These are phyloP conservation scores for Taphrorychus bicolor DNA, from an alignment of 2,888 invertebrate genomes.

Conservation along the genomic window DNA sequence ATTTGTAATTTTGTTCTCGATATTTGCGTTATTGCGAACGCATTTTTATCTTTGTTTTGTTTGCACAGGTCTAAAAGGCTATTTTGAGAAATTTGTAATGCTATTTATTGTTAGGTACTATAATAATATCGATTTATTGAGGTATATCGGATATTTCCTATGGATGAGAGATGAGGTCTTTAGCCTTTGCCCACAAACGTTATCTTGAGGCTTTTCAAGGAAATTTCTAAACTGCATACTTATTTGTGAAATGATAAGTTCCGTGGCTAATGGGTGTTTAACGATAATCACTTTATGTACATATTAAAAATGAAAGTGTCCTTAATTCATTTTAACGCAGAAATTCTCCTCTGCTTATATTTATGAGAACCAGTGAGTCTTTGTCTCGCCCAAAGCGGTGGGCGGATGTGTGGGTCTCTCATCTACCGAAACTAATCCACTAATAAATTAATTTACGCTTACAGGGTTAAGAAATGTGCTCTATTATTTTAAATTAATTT, in stretches of 20 bases:
- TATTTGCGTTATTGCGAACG: neutral
- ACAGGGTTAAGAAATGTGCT: too few species aligned
- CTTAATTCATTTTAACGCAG: neutral
- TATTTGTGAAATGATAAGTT: too few species aligned
- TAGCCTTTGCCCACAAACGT: too few species aligned
- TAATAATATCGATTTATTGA: too few species aligned
- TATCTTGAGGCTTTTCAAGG: too few species aligned
- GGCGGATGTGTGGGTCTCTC: neutral
- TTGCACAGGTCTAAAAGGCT: neutral
- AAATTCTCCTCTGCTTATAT: neutral
- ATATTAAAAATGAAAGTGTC: constrained; percentile 3
- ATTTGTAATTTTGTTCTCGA: neutral
- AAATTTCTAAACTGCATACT: too few species aligned
- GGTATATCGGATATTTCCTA: too few species aligned
- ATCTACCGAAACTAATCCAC: constrained; percentile 1
- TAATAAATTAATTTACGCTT: neutral
- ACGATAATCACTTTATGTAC: neutral
- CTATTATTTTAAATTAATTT: too few species aligned
- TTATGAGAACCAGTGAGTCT: neutral
- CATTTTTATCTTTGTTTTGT: neutral
- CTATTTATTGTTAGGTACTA: neutral
- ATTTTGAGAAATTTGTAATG: neutral
- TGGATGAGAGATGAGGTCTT: too few species aligned
- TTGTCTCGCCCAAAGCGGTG: neutral
- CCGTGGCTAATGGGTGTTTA: too few species aligned